phyloP scores from a whole-genome alignment of 2,113 vertebrate genomes.

The Chaetodon auriga region DNA sequence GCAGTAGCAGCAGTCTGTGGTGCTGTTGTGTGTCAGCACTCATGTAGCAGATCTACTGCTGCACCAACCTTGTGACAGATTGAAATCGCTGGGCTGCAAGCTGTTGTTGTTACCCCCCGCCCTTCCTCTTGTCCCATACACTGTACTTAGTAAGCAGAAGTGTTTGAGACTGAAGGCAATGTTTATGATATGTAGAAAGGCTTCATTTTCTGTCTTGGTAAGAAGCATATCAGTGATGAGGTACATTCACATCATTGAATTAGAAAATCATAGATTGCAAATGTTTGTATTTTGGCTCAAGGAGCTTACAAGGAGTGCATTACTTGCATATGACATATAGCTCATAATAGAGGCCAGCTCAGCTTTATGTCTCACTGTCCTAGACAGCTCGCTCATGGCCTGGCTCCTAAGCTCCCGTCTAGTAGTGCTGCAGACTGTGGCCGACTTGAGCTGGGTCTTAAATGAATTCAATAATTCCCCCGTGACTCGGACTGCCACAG shows the following conservation, averaged over 20 bases:
- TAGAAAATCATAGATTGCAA: slow-evolving; percentile 1
- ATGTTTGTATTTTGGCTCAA: slow-evolving; percentile 10
- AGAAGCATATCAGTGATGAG: background rate
- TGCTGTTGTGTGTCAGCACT: slow-evolving; percentile 48
- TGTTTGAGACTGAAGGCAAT: background rate
- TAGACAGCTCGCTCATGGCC: slow-evolving; percentile 34
- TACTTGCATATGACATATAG: slow-evolving; percentile 36
- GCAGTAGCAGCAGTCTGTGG: background rate
- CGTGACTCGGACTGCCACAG: slow-evolving; percentile 35
- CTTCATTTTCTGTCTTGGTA: background rate
- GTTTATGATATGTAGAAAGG: background rate
- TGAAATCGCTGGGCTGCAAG: slow-evolving; percentile 46
- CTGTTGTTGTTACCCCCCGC: slow-evolving; percentile 26
- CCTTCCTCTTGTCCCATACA: slow-evolving; percentile 7
- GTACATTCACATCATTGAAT: background rate
- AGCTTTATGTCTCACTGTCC: slow-evolving; percentile 29
- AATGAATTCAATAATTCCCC: slow-evolving; percentile 56
- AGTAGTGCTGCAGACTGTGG: slow-evolving; percentile 24
- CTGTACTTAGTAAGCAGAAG: background rate
- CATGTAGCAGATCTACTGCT: slow-evolving; percentile 45
- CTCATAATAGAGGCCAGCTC: slow-evolving; percentile 27
- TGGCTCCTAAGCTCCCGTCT: slow-evolving; percentile 27
- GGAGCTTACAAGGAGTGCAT: background rate
- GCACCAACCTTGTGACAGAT: slow-evolving; percentile 48
- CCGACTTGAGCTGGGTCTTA: slow-evolving; percentile 46